Conservation (phyloP, 2,888 invertebrate genomes). For the Autographa gamma region DNA sequence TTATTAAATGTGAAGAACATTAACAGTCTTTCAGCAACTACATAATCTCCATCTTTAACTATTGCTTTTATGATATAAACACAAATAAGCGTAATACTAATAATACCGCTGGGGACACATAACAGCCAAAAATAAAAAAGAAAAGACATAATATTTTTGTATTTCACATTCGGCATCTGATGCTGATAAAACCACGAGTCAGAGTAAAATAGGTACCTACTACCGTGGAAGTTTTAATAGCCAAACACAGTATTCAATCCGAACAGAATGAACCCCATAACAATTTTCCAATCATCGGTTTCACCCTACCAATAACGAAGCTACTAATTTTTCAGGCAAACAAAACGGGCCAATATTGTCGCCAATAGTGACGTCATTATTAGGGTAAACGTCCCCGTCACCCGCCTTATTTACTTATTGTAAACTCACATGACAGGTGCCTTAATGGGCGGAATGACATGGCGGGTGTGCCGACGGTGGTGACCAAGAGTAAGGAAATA, state of each 20-base stretch:
- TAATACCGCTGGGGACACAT: too few relatives aligned
- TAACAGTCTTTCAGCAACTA: too few relatives aligned
- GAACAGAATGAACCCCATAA: slow-evolving; percentile 14
- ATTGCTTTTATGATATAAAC: too few relatives aligned
- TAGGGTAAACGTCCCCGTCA: slow-evolving; percentile 77
- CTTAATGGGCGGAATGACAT: slow-evolving; percentile 88
- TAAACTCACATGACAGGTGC: slow-evolving; percentile 89
- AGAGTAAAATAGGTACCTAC: background rate
- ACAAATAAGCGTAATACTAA: too few relatives aligned
- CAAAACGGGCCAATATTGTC: slow-evolving; percentile 77
- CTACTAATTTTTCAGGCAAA: slow-evolving; percentile 82
- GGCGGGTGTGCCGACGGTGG: slow-evolving; percentile 80
- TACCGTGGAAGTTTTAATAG: background rate
- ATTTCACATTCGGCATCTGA: too few relatives aligned
- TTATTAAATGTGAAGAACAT: too few relatives aligned
- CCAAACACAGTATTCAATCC: slow-evolving; percentile 1
- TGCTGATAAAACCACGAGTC: background rate
- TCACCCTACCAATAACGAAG: slow-evolving; percentile 61
- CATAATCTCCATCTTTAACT: too few relatives aligned
- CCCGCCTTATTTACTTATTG: slow-evolving; percentile 87
- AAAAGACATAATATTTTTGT: background rate
- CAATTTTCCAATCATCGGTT: slow-evolving; percentile 48
- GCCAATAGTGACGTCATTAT: slow-evolving; percentile 83
- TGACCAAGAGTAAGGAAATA: slow-evolving; percentile 63
- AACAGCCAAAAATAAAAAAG: too few relatives aligned